phyloP scores from a whole-genome alignment of 53 echinoderm and acorn worm species.

The Astropecten irregularis region DNA sequence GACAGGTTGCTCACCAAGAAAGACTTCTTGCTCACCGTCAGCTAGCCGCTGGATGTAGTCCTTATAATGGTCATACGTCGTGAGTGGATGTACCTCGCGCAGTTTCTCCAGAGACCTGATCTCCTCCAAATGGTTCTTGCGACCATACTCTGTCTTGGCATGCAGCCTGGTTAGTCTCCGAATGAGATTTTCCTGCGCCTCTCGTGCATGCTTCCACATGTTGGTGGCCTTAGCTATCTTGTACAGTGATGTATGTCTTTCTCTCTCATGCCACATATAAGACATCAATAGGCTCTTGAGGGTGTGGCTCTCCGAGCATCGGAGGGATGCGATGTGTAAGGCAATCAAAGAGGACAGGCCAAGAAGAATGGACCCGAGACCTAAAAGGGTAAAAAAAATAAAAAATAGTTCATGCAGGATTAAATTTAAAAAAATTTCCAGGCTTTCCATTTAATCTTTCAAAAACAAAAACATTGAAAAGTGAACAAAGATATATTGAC shows the following conservation, averaged over 20 bases:
- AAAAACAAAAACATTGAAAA: too few relatives aligned
- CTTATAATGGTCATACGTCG: slow-evolving; percentile 64
- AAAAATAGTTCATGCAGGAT: background rate
- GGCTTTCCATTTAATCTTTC: background rate
- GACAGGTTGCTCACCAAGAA: slow-evolving; percentile 55
- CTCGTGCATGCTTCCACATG: slow-evolving; percentile 43
- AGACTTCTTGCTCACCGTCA: slow-evolving; percentile 70
- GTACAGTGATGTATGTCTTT: slow-evolving; percentile 1
- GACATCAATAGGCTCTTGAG: slow-evolving; percentile 5
- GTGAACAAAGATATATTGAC: too few relatives aligned
- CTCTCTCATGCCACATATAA: slow-evolving; percentile 9
- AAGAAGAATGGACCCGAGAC: background rate
- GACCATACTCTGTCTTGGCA: slow-evolving; percentile 68
- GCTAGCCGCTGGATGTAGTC: slow-evolving; percentile 68
- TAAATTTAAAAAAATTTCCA: background rate
- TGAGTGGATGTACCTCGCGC: slow-evolving; percentile 59
- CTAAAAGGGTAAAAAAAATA: background rate
- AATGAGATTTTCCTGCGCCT: slow-evolving; percentile 62
- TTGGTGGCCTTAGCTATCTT: background rate
- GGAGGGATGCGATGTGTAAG: slow-evolving; percentile 31
- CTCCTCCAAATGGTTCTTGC: slow-evolving; percentile 28
- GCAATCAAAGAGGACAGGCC: slow-evolving; percentile 4
- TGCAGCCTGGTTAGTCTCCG: slow-evolving; percentile 36
- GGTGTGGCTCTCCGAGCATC: slow-evolving; percentile 44
- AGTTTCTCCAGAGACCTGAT: slow-evolving; percentile 60